These are phyloP conservation scores for Knipowitschia caucasica DNA, from an alignment of 2,797 vertebrate genomes.

Conservation along the genomic window DNA sequence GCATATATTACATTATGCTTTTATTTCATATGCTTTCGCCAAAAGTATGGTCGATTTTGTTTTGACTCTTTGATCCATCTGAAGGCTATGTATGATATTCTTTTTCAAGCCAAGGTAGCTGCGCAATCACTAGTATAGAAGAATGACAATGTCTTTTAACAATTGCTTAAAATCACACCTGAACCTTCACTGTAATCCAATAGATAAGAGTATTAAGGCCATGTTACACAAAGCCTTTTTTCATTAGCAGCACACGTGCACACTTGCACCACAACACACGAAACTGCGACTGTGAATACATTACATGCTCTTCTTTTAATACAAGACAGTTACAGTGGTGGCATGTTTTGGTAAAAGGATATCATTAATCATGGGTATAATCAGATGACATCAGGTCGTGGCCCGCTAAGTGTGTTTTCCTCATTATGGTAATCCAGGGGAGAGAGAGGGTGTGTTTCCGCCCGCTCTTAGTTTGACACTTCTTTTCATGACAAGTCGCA, in stretches of 20 bases:
- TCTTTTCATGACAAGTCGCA: constrained; percentile 75
- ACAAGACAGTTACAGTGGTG: constrained; percentile 78
- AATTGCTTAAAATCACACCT: constrained; percentile 2
- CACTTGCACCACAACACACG: constrained; percentile 28
- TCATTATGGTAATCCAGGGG: constrained; percentile 97
- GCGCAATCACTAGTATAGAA: neutral
- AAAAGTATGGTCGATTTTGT: no score
- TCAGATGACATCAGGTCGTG: constrained; percentile 97
- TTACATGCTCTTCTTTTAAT: constrained; percentile 71
- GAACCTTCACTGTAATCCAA: constrained; percentile 5
- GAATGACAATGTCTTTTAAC: neutral
- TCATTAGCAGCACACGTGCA: constrained; percentile 21
- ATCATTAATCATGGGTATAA: constrained; percentile 99
- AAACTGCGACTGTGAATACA: constrained; percentile 62
- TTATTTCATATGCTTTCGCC: no score
- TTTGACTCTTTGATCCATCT: no score
- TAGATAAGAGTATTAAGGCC: constrained; percentile 13
- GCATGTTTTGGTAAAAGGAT: constrained; percentile 85
- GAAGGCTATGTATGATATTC: no score
- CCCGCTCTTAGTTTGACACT: constrained; percentile 71
- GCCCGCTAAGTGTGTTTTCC: constrained; percentile 97
- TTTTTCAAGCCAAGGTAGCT: no score
- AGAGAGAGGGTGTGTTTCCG: constrained; percentile 72
- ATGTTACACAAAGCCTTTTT: constrained; percentile 25
- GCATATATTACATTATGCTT: no score